phyloP scores from a whole-genome alignment of 2,888 invertebrate species.

The Drosophila anomalipes region DNA sequence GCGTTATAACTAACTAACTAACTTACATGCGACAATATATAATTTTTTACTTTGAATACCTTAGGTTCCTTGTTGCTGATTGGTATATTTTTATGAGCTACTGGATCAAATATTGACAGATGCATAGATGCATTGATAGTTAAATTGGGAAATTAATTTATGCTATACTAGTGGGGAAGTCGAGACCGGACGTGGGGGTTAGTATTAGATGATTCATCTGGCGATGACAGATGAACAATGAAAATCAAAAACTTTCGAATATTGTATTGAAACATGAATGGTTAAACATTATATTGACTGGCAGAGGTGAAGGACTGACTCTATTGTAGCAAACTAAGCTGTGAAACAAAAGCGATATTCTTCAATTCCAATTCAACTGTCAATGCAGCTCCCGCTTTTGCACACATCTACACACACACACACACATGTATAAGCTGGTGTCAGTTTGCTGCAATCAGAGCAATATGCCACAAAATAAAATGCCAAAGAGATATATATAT shows the following conservation, averaged over 20 bases:
- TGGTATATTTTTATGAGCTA: background rate
- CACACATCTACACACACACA: background rate
- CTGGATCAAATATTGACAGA: background rate
- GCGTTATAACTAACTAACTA: background rate
- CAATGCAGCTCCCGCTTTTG: background rate
- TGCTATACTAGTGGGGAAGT: background rate
- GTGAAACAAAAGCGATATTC: background rate
- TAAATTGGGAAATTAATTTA: background rate
- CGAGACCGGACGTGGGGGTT: background rate
- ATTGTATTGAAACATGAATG: background rate
- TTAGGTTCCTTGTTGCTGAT: background rate
- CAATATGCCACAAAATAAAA: conserved; percentile 38
- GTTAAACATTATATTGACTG: background rate
- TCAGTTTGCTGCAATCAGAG: conserved; percentile 34
- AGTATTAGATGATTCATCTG: background rate
- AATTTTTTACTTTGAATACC: background rate
- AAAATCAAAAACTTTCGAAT: background rate
- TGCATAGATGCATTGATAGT: background rate
- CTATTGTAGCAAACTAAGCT: background rate
- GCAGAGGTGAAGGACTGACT: background rate
- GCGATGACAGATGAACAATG: background rate
- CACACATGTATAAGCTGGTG: conserved; percentile 6
- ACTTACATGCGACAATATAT: background rate
- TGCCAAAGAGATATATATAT: background rate
- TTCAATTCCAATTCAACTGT: conserved; percentile 8